Conservation (phyloP, 92 coral and sea anemone species). For the Epizoanthus ramosus region DNA sequence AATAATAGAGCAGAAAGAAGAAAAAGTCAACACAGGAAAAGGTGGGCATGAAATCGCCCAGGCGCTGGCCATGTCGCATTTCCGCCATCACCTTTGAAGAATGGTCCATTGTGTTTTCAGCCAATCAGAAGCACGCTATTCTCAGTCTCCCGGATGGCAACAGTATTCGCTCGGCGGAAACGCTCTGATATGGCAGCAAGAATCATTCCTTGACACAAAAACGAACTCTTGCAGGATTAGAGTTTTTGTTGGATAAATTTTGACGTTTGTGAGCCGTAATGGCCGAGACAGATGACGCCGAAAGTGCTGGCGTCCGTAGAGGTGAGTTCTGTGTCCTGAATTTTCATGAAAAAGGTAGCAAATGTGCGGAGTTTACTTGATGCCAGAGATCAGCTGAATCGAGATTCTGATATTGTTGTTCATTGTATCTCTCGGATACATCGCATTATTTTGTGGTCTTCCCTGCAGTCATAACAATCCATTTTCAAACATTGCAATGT, state of each 20-base stretch:
- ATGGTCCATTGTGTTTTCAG: slow-evolving; percentile 48
- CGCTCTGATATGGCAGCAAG: slow-evolving; percentile 28
- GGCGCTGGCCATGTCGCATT: slow-evolving; percentile 33
- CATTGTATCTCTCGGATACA: slow-evolving; percentile 1
- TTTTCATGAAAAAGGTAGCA: neutral
- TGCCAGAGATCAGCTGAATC: slow-evolving; percentile 20
- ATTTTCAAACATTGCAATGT: neutral
- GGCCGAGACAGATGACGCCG: slow-evolving; percentile 72
- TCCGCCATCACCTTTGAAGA: slow-evolving; percentile 41
- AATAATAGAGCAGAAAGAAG: neutral
- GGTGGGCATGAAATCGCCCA: slow-evolving; percentile 16
- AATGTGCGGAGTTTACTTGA: neutral
- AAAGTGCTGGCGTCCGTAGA: slow-evolving; percentile 67
- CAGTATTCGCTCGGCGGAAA: slow-evolving; percentile 70
- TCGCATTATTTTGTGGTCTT: slow-evolving; percentile 8
- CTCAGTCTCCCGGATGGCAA: slow-evolving; percentile 75
- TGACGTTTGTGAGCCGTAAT: slow-evolving; percentile 49
- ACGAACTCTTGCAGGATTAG: slow-evolving; percentile 43
- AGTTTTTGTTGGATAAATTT: slow-evolving; percentile 49
- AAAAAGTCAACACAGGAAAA: slow-evolving; percentile 19
- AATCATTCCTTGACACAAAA: slow-evolving; percentile 39
- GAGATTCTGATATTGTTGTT: neutral
- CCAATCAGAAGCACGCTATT: slow-evolving; percentile 60
- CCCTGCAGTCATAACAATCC: slow-evolving; percentile 13
- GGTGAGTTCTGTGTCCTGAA: slow-evolving; percentile 53